Evolutionary conservation across 1,140 invertebrate genomes (phyloP).

Genomic region (Stegodyphus dumicola): DNA sequence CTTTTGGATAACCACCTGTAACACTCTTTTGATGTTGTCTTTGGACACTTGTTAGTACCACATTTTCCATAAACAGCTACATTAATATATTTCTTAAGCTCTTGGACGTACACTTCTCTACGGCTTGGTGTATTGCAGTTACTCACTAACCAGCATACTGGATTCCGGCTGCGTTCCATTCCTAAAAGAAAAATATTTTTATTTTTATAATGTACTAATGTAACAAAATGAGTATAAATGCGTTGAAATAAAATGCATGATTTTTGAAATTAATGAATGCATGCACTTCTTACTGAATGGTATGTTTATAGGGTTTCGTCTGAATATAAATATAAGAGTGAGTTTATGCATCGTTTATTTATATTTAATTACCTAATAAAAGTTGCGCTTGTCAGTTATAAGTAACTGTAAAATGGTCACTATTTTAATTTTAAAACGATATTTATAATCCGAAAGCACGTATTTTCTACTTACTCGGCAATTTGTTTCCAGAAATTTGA

Average conservation of each 20-base stretch:
- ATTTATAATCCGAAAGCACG: no score
- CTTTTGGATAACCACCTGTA: constrained; percentile 26
- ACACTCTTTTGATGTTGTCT: constrained; percentile 13
- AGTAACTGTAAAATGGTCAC: no score
- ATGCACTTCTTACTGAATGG: neutral
- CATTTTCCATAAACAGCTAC: constrained; percentile 72
- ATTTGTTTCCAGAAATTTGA: no score
- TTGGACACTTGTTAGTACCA: constrained; percentile 66
- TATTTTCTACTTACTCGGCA: no score
- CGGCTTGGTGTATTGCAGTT: constrained; percentile 69
- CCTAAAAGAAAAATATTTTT: constrained; percentile 3
- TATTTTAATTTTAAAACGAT: no score
- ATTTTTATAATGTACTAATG: neutral
- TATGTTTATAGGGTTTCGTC: no score
- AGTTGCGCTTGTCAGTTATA: no score
- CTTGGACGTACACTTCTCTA: constrained; percentile 67
- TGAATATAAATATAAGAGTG: no score
- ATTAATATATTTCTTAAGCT: constrained; percentile 68
- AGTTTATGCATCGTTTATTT: no score
- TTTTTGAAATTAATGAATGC: neutral
- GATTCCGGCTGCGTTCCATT: neutral
- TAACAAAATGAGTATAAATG: no score
- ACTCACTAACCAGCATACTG: constrained; percentile 68
- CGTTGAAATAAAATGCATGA: neutral
- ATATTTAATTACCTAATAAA: no score